Conservation (phyloP, 2,113 vertebrate species). For the Pleuronectes platessa region DNA sequence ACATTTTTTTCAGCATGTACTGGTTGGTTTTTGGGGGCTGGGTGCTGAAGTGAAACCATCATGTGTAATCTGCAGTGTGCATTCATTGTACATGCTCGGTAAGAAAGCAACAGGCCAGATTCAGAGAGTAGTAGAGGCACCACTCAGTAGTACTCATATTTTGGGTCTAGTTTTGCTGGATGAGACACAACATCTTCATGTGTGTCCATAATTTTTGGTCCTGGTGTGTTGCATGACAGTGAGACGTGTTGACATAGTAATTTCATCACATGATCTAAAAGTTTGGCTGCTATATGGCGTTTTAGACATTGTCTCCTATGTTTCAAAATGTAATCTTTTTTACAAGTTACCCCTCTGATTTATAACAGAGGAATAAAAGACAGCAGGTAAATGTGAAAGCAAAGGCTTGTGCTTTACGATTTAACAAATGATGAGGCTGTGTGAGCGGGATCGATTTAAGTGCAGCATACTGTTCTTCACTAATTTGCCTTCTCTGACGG, state of each 20-base stretch:
- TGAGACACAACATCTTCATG: background rate
- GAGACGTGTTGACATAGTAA: too few relatives aligned
- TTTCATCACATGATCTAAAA: too few relatives aligned
- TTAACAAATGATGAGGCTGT: slow-evolving; percentile 24
- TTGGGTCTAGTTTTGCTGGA: too few relatives aligned
- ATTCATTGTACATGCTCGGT: background rate
- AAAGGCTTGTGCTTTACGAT: slow-evolving; percentile 22
- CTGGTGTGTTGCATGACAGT: too few relatives aligned
- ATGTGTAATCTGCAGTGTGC: background rate
- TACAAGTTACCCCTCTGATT: too few relatives aligned
- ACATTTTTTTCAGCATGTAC: background rate
- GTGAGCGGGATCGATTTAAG: slow-evolving; percentile 36
- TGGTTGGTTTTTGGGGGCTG: background rate
- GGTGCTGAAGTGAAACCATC: background rate
- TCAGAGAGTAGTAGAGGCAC: too few relatives aligned
- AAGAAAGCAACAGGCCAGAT: too few relatives aligned
- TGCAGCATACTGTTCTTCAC: slow-evolving; percentile 21
- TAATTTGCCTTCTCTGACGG: slow-evolving; percentile 56
- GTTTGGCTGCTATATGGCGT: too few relatives aligned
- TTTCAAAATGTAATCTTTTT: too few relatives aligned
- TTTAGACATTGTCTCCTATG: too few relatives aligned
- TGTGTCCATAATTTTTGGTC: too few relatives aligned
- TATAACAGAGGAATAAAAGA: background rate
- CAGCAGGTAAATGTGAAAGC: slow-evolving; percentile 1
- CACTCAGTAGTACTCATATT: too few relatives aligned